Evolutionary conservation across 2,888 invertebrate genomes (phyloP).

Genomic region (Coronaproctus castanopsis): DNA sequence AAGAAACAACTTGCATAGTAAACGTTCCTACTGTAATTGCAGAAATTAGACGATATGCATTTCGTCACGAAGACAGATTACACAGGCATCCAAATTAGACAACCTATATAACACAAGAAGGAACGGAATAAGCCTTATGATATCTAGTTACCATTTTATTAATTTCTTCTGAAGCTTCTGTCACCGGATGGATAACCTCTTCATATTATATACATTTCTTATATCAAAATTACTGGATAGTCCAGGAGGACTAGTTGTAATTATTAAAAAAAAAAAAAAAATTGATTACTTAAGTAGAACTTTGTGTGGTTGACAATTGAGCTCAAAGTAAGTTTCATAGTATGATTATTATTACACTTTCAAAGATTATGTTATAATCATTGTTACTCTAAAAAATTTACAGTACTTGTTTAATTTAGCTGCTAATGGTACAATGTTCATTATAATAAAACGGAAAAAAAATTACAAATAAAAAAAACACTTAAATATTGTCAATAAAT

Average conservation of each 20-base stretch:
- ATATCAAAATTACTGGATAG: not conserved
- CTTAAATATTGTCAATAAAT: too few species aligned
- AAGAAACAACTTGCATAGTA: not conserved
- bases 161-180: not conserved
- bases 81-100: not conserved
- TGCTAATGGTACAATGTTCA: too few species aligned
- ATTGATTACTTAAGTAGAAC: too few species aligned
- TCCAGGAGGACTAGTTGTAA: not conserved
- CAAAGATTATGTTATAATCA: too few species aligned
- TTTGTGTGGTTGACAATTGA: too few species aligned
- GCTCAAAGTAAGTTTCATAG: too few species aligned
- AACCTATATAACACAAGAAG: not conserved
- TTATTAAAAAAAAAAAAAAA: not conserved
- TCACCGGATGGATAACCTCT: not conserved
- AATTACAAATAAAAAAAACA: too few species aligned
- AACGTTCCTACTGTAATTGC: not conserved
- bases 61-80: not conserved
- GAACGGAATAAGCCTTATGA: not conserved
- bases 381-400: too few species aligned
- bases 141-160: not conserved
- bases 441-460: too few species aligned
- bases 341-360: too few species aligned
- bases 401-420: too few species aligned
- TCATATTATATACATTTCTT: not conserved
- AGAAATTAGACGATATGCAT: not conserved